Base-by-base conservation (phyloP, 1,140 invertebrate species). In the Drosophila orena region DNA sequence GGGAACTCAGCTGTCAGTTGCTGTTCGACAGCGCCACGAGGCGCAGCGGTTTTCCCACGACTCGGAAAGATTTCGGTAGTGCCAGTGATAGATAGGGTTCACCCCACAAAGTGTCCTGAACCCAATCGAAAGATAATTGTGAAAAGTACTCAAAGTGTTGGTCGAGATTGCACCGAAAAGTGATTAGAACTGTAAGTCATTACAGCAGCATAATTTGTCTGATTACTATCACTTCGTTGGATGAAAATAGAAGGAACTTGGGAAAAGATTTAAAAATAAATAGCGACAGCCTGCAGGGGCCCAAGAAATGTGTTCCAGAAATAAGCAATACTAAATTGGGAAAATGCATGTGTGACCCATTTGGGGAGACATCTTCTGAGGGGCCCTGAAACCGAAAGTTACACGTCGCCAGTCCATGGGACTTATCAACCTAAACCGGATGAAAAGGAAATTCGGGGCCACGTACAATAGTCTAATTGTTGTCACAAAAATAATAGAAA, bases 341-440 rank as follows among this genome's bases (percentile, higher is more conserved):
- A 52, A 55, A 56, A 79, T 35, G 43, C 35, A 30, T 76, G 17
- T 44, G 38, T 64, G 37, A 53, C 43, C 40, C 52, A 35, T 27
- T 24, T 15, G n/a, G 11, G 30, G 40, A n/a, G 20, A 7, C 35
- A 3, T 11, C 11, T 20, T 22, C 8, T 20, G 3, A 24, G 8
- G 35, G 14, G 20, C 12, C 22, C 30, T 30, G 34, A 65, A 38
- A 38, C 8, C 30, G 30, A 30, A 30, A 30, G 61, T 24, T 10
- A 42, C 54, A 73, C 62, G 75, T 83, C 43, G 57, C 12, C 62
- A 74, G 62, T 40, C 40, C 40, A 55, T 56, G 47, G 8, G 43
- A 79, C 69, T 79, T 86, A 81, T 81, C 79, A 78, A 76, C 35
- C 37, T 43, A 47, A 20, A 88, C 83, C 83, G 84, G 83, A 88